Conservation (phyloP, 2,113 vertebrate genomes). For the Cariama cristata region DNA sequence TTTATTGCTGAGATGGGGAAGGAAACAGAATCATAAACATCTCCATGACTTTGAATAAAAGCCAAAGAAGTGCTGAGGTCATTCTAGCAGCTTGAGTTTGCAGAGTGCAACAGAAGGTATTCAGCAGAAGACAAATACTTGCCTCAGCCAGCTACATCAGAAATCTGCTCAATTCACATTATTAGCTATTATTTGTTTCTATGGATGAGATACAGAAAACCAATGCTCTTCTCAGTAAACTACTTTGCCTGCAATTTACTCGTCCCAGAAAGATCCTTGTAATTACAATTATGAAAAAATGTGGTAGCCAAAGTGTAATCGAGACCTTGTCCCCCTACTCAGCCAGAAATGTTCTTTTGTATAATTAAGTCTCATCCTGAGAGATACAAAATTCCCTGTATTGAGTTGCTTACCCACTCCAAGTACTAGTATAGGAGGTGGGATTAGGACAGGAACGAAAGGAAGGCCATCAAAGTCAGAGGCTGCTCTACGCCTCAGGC, state of each 20-base stretch:
- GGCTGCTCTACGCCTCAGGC: background rate
- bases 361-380: background rate
- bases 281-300: background rate
- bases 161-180: background rate
- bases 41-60: conserved; percentile 63
- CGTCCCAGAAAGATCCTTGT: background rate
- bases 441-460: background rate
- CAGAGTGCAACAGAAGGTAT: conserved; percentile 33
- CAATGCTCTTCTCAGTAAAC: background rate
- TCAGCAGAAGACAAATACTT: conserved; percentile 42
- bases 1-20: conserved; percentile 68
- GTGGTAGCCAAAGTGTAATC: background rate
- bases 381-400: background rate
- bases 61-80: conserved; percentile 53
- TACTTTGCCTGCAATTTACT: background rate
- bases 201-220: background rate
- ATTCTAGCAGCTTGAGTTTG: conserved; percentile 54
- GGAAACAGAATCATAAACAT: conserved; percentile 66
- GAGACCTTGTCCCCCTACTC: background rate
- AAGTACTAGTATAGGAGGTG: background rate
- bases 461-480: background rate
- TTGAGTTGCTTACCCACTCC: background rate
- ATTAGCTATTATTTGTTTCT: conserved; percentile 10
- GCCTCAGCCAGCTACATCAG: background rate
- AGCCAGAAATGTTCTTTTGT: background rate